Evolutionary conservation across 2,113 vertebrate genomes (phyloP), one percentile per base, ranked within the genome.

Genomic region (Mastomys natalensis): DNA sequence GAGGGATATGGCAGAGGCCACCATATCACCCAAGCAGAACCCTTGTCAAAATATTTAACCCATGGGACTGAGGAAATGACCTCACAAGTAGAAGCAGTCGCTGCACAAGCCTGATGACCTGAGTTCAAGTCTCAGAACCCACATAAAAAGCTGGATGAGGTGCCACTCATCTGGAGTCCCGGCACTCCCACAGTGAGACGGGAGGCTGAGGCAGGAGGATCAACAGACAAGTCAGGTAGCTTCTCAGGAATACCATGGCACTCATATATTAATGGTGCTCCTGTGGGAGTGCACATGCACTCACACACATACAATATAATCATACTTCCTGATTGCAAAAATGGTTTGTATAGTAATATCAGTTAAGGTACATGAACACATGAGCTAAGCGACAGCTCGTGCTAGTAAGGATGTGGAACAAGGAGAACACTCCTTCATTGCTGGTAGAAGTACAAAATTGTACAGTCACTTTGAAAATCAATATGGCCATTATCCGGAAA

Each of bases 1-100:
- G 11, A 0, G 37, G 10, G 12, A 60, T 2, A 0, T 12, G 7
- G 29, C 22, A n/a, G 29, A 45, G 45, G 16, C 13, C 29, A 45
- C 5, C 40, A 48, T 37, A 40, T 21, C 0, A 11, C 11, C 19
- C 58, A 37, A 24, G 16, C 6, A 58, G 51, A n/a, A 85, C 55
- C 45, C 45, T 48, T 48, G 8, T 87, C 43, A 37, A 85, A 87
- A 93, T 40, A 43, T 13, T 45, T 70, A 90, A 70, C 64, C 60
- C 51, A 15, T 9, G 26, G 19, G 40, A 19, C 43, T 48, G 62
- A 7, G 31, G 5, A 87, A 48, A 51, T 34, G 19, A 51, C 31
- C 0, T 19, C 11, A 29, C 40, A 51, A 29, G 31, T 13, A 37
- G 45, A 87, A 68, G 45, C 45, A 37, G 10, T 3, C 13, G 9